Evolutionary conservation across 2,113 vertebrate species (phyloP), one percentile per base, ranked within the genome.

Genomic region (Rhombomys opimus): DNA sequence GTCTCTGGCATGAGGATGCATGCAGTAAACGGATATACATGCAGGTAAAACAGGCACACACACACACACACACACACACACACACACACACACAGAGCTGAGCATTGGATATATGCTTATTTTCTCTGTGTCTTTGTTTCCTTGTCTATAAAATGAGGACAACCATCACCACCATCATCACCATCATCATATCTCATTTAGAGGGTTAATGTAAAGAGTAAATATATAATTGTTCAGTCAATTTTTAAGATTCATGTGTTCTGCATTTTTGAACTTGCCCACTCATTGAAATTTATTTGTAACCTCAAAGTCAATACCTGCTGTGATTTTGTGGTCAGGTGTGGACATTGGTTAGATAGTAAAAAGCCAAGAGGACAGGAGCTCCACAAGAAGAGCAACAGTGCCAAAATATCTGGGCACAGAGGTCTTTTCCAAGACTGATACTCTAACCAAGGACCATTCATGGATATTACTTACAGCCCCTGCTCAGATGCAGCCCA

Each of bases 41-140:
- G 14, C 57, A 57, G 57, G 57, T 57, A 57, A 72, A n/a, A 72
- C 70, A 72, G 35, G 3, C 63, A 65, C 63, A 65, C 63, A 65
- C 63, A 65, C 63, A 65, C 63, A 65, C 63, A 65, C 63, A 65
- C 63, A 65, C 63, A 65, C 63, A 65, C 63, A 65, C 63, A 65
- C 63, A 57, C 54, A 57, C 54, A 57, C 54, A 57, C 54, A 57
- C 54, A 57, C 54, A 57, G 35, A 7, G 7, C 35, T 38, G 54
- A 80, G 30, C 75, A 50, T 61, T 59, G 80, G 1, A 41, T 93
- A 27, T 17, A 59, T 38, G 27, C 17, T 86, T 22, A n/a, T n/a
- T 84, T 32, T 70, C 63, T 81, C 77, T 46, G 7, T 54, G 80
- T 22, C 85, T 87, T 41, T 18, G 88, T 92, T 95, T 95, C 63